A percentile compares a stretch with the other conserved stretches of the same genome.
Evolutionary conservation across 2,888 invertebrate species (phyloP).

Genomic region (Tanypteryx hageni): DNA sequence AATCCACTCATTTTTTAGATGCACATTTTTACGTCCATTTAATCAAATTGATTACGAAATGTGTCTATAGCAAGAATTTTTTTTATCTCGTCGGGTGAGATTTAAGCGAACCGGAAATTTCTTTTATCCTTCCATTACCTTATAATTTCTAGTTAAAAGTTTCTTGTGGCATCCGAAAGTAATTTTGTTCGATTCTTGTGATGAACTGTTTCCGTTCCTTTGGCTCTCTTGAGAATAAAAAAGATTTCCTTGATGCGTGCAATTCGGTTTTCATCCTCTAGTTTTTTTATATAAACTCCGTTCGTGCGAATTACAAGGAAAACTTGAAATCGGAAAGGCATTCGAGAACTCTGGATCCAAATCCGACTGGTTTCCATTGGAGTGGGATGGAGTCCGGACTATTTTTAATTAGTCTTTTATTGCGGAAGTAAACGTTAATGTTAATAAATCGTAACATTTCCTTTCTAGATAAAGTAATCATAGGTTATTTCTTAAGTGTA

Average conservation of each 20-base stretch:
- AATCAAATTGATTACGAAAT: too few relatives aligned
- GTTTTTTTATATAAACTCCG: background rate
- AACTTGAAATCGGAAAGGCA: slow-evolving; percentile 1
- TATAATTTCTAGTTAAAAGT: background rate
- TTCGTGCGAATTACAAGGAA: background rate
- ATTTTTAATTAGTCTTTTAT: background rate
- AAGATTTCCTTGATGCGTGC: background rate
- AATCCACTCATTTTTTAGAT: too few relatives aligned
- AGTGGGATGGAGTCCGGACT: background rate
- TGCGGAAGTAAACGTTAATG: too few relatives aligned
- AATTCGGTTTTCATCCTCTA: background rate
- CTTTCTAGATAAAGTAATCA: too few relatives aligned
- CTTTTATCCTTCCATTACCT: background rate
- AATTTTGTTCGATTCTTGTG: background rate
- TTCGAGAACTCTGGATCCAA: background rate
- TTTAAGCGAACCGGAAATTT: background rate
- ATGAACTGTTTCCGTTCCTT: background rate
- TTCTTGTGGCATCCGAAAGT: background rate
- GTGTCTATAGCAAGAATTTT: too few relatives aligned
- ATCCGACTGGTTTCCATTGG: background rate
- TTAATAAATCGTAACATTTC: too few relatives aligned
- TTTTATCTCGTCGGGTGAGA: background rate
- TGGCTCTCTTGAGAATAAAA: background rate
- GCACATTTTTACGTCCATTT: too few relatives aligned
- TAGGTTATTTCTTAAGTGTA: too few relatives aligned